Evolutionary conservation across 2,113 vertebrate species (phyloP), one percentile per base, ranked within the genome.

Genomic region (Gnathonemus longibarbis): DNA sequence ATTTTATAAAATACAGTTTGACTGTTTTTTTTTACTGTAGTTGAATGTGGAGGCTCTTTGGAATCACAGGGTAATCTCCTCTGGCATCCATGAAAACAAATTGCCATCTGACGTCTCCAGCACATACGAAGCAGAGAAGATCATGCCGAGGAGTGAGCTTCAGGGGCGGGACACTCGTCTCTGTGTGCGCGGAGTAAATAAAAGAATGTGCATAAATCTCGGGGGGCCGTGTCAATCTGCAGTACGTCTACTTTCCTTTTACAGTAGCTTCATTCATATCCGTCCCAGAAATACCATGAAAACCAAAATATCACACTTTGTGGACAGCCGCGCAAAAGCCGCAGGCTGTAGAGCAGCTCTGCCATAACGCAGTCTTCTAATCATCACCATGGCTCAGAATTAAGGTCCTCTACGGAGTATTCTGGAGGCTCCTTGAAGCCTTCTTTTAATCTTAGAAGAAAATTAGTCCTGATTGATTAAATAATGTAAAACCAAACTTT

Each of bases 1-100:
- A 99, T 98, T 95, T 95, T 97, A 97, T 97, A 97, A 95, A 95
- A 97, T 96, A 96, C 95, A 97, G 92, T 96, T 97, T 97, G 94
- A 97, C 96, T 93, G 94, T 93, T 93, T 93, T 92, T 93, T 92
- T 92, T 94, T 92, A 93, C 86, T 48, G 27, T 83, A 88, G 24
- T 89, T 58, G 42, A 91, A 90, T 21, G 74, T 93, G 83, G 83
- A 84, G 24, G 90, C 85, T 90, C 92, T 80, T 94, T 92, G 87
- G 93, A 92, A 90, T 90, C 90, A 84, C 89, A 85, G 88, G 85
- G 77, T 89, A 70, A 70, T 53, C 35, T 87, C 90, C 89, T 89
- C 13, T 48, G 88, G 91, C 53, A 8, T 56, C 84, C 85, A 91
- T 94, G 89, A 91, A 91, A 92, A 90, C 42, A 84, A 85, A 46